Percentiles rank a stretch among this genome's conserved stretches.
These are phyloP conservation scores for Accipiter virgatus DNA, from an alignment of 2,113 vertebrate species.

Conservation along the genomic window DNA sequence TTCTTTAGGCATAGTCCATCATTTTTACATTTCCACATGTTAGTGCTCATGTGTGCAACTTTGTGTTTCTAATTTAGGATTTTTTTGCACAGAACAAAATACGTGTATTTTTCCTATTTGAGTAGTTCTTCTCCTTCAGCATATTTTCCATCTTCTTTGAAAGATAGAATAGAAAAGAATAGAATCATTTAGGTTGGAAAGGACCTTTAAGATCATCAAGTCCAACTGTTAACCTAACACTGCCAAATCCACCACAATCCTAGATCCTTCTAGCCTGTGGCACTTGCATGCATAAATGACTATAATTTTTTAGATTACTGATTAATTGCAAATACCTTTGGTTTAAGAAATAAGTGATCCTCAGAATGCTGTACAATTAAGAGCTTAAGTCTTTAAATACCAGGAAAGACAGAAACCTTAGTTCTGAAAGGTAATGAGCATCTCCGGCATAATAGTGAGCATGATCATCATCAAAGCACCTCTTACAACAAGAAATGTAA, in stretches of 20 bases:
- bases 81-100: background rate
- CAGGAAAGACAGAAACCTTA: background rate
- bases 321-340: background rate
- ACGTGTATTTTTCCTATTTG: background rate
- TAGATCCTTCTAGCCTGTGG: background rate
- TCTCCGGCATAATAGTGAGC: background rate
- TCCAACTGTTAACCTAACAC: background rate
- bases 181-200: background rate
- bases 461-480: background rate
- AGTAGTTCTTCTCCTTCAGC: background rate
- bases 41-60: background rate
- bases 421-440: background rate
- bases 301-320: background rate
- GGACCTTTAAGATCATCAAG: background rate
- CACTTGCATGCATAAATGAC: background rate
- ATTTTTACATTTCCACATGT: background rate
- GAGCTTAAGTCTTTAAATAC: background rate
- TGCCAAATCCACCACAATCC: background rate
- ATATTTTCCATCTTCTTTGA: background rate
- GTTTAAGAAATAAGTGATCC: background rate
- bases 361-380: background rate
- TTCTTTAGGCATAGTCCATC: background rate
- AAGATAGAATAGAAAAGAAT: background rate
- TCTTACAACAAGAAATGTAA: background rate
- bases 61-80: background rate